These are phyloP conservation scores for Megalops atlanticus DNA, from an alignment of 2,113 vertebrate genomes.

Conservation along the genomic window DNA sequence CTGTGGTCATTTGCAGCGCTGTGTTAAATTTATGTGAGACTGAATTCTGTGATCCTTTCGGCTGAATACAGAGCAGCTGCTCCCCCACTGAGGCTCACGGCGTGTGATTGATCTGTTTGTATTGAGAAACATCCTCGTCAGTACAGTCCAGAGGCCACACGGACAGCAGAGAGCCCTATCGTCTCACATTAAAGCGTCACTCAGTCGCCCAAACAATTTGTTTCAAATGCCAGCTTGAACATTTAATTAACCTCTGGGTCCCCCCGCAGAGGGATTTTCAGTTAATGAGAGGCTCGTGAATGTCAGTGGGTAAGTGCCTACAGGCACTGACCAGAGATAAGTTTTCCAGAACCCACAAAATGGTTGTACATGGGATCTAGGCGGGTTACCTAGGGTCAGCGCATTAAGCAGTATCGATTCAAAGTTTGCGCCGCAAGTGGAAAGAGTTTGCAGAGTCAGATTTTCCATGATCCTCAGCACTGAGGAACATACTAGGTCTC, in stretches of 20 bases:
- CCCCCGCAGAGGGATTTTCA: background rate
- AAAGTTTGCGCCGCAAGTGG: no score
- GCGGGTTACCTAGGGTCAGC: no score
- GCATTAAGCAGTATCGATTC: no score
- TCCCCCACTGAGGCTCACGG: background rate
- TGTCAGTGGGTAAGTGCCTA: no score
- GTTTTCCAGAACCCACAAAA: no score
- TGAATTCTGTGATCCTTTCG: background rate
- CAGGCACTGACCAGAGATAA: no score
- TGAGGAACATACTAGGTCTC: no score
- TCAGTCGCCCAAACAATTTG: background rate
- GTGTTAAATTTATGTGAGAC: background rate
- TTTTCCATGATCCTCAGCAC: no score
- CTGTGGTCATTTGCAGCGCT: background rate
- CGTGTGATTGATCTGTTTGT: background rate
- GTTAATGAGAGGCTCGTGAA: background rate
- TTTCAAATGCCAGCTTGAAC: conserved; percentile 13
- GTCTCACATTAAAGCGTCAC: background rate
- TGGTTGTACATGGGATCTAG: no score
- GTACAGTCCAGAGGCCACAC: background rate
- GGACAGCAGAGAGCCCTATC: background rate
- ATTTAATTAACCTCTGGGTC: conserved; percentile 19
- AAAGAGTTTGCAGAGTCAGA: no score
- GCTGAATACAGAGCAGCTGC: background rate
- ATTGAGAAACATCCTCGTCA: background rate